Base-by-base conservation (phyloP, 2,888 invertebrate species). In the Tigriopus californicus region DNA sequence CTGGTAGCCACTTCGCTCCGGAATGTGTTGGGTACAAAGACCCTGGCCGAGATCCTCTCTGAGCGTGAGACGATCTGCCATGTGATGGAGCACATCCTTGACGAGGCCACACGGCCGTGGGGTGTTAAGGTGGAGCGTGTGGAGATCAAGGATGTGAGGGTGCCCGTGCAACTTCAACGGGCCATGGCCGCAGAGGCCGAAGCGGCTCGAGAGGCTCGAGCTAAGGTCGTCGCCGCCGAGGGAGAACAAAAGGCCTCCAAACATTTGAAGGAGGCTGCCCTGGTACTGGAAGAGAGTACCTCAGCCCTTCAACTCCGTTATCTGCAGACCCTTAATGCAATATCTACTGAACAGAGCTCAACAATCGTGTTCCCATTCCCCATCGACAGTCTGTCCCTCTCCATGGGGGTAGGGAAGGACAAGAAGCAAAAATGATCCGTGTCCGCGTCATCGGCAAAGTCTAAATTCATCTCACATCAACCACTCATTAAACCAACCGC, bases 51-150 rank as follows among this genome's bases (percentile, higher is more conserved):
- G 72, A 80, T 95, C 61, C 76, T 95, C 15, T 85, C 88, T 0
- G 94, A 95, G 69, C 75, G 94, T 58, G 92, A 94, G 70, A 82
- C 83, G 13, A 89, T 95, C 66, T 88, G 90, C 49, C 83, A 85
- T 68, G 81, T 83, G 63, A 92, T 94, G 90, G 88, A 90, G 71
- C 73, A 79, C 47, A 81, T 82, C 51, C 71, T 90, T 63, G 88
- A 89, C 66, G 84, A 85, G 62, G 88, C 88, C 44, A 88, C 89
- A 0, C 88, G 88, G 68, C 86, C 86, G 1, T 89, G 90, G 90
- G 90, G 89, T 33, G 86, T 90, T 46, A 88, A 89, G 73, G 89
- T 91, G 13, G 91, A 92, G 70, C 76, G 92, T 64, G 92, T 92
- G 25, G 92, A 94, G 79, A 90, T 94, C 88, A 88, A 75, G 79